These are phyloP conservation scores for Hippocampus comes DNA, from an alignment of 2,113 vertebrate genomes.

Conservation along the genomic window DNA sequence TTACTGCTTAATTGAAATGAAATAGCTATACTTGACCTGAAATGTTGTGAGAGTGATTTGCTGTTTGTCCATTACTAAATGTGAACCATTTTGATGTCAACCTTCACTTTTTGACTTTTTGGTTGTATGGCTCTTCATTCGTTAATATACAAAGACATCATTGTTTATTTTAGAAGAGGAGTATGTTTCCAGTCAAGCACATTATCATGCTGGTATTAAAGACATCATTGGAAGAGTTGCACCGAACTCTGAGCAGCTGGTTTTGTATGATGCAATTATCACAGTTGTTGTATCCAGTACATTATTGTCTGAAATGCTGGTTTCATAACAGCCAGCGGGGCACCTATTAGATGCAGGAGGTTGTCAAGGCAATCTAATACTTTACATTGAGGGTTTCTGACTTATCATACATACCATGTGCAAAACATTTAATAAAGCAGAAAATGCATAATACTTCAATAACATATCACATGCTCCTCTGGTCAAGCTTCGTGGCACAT, in stretches of 20 bases:
- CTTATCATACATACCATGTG: constrained; percentile 30
- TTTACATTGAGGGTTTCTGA: constrained; percentile 36
- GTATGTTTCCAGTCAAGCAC: constrained; percentile 31
- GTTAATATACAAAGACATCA: constrained; percentile 22
- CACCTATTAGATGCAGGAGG: constrained; percentile 35
- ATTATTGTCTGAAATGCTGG: constrained; percentile 28
- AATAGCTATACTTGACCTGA: background rate
- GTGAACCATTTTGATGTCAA: constrained; percentile 16
- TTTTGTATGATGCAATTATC: constrained; percentile 20
- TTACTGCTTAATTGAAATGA: background rate
- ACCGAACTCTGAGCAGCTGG: background rate
- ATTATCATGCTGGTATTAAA: constrained; percentile 34
- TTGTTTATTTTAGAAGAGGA: constrained; percentile 24
- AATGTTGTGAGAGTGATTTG: background rate
- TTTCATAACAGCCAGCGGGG: constrained; percentile 21
- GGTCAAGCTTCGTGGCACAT: constrained; percentile 33
- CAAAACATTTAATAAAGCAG: constrained; percentile 27
- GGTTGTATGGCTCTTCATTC: constrained; percentile 33
- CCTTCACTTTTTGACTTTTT: constrained; percentile 23
- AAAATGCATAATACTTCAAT: constrained; percentile 31
- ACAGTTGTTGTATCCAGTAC: constrained; percentile 47
- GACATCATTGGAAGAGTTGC: background rate
- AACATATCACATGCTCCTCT: constrained; percentile 10
- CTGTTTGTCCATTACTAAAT: constrained; percentile 3
- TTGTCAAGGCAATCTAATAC: constrained; percentile 38